Conservation (phyloP, 2,113 vertebrate species). For the Atherinomorus stipes region DNA sequence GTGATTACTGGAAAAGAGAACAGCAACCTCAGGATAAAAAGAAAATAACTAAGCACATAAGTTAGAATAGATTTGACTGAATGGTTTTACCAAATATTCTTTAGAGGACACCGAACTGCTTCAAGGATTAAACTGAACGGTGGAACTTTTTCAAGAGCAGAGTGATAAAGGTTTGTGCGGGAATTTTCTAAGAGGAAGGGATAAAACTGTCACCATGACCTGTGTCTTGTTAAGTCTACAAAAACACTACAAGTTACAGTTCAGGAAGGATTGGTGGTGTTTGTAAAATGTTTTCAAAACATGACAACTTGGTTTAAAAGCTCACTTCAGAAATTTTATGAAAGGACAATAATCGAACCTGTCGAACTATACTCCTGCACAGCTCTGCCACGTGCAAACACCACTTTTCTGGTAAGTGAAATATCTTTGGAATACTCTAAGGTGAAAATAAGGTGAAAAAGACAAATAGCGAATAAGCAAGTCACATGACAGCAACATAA, state of each 20-base stretch:
- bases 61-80: neutral
- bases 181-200: neutral
- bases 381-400: too few relatives aligned
- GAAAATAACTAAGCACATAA: too few relatives aligned
- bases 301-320: neutral
- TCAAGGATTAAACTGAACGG: neutral
- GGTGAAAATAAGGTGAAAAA: too few relatives aligned
- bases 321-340: neutral
- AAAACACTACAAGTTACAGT: neutral
- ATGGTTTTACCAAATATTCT: neutral
- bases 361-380: too few relatives aligned
- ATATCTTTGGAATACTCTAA: too few relatives aligned
- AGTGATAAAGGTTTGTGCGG: neutral
- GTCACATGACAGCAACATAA: too few relatives aligned
- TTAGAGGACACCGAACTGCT: neutral
- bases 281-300: neutral
- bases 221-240: neutral
- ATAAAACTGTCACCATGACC: neutral
- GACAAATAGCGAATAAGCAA: too few relatives aligned
- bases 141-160: neutral
- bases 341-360: neutral
- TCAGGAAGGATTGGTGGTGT: neutral
- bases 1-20: too few relatives aligned
- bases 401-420: too few relatives aligned
- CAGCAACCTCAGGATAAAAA: too few relatives aligned